phyloP scores from a whole-genome alignment of 2,797 vertebrate species.

The Brachyalestes nurse region DNA sequence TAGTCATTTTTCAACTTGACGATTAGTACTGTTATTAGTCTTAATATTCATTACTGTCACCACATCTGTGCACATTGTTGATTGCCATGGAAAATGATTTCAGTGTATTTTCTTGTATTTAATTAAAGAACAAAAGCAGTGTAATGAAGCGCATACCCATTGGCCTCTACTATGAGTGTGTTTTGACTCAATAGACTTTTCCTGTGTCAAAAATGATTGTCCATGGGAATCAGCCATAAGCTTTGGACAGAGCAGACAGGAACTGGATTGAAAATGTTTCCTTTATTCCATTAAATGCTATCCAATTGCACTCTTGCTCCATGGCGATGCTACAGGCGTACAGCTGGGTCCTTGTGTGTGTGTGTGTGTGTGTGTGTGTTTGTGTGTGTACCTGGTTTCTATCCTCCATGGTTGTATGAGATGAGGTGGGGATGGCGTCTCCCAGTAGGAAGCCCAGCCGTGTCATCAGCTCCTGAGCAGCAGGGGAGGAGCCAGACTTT shows the following conservation, averaged over 20 bases:
- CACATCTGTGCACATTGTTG: no score
- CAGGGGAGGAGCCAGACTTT: constrained; percentile 87
- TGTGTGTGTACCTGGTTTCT: constrained; percentile 35
- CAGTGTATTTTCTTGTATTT: background rate
- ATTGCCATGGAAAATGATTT: background rate
- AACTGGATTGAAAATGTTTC: no score
- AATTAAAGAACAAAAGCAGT: background rate
- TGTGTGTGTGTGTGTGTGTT: constrained; percentile 5
- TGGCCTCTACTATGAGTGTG: background rate
- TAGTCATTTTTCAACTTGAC: background rate
- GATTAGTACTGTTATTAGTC: background rate
- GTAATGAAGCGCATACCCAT: background rate
- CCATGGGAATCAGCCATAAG: background rate
- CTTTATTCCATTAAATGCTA: background rate
- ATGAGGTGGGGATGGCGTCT: constrained; percentile 90
- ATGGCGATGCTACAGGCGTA: constrained; percentile 10
- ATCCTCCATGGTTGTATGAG: constrained; percentile 90
- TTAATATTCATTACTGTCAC: background rate
- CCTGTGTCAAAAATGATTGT: background rate
- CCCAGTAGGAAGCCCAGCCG: constrained; percentile 97
- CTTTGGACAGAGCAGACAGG: background rate
- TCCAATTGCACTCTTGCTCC: background rate
- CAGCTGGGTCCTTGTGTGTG: background rate
- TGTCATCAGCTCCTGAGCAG: constrained; percentile 98
- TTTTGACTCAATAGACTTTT: background rate